phyloP scores from a whole-genome alignment of 2,888 invertebrate genomes.

The Diaprepes abbreviatus region DNA sequence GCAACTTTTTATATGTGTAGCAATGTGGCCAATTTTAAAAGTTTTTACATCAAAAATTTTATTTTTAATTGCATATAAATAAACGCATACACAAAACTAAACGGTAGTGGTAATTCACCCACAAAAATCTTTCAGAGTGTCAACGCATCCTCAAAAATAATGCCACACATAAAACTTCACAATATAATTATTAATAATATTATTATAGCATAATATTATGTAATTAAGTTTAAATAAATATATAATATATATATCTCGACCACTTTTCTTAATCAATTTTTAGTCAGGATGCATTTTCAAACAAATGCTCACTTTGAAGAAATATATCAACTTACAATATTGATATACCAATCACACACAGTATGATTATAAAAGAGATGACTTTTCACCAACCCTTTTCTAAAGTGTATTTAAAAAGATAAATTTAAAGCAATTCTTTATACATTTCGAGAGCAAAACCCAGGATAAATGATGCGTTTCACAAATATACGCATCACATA shows the following conservation, averaged over 20 bases:
- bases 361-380: slow-evolving; percentile 66
- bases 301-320: slow-evolving; percentile 66
- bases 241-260: slow-evolving; percentile 42
- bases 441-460: slow-evolving; percentile 17
- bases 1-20: too few relatives aligned
- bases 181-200: slow-evolving; percentile 15
- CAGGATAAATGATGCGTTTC: too few relatives aligned
- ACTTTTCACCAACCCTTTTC: slow-evolving; percentile 56
- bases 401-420: slow-evolving; percentile 12
- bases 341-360: slow-evolving; percentile 70
- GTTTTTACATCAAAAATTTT: too few relatives aligned
- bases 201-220: slow-evolving; percentile 17
- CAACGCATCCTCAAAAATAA: not conserved
- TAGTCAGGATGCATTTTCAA: slow-evolving; percentile 66
- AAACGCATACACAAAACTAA: too few relatives aligned
- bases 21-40: too few relatives aligned
- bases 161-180: slow-evolving; percentile 15
- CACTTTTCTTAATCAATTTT: slow-evolving; percentile 37
- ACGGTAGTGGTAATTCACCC: too few relatives aligned
- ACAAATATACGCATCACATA: too few relatives aligned
- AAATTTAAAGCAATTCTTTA: slow-evolving; percentile 22
- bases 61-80: too few relatives aligned
- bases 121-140: too few relatives aligned
- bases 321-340: slow-evolving; percentile 68
- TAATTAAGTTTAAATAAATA: slow-evolving; percentile 43